These are phyloP conservation scores for Limnothrissa miodon DNA, from an alignment of 2,113 vertebrate genomes.

Conservation along the genomic window DNA sequence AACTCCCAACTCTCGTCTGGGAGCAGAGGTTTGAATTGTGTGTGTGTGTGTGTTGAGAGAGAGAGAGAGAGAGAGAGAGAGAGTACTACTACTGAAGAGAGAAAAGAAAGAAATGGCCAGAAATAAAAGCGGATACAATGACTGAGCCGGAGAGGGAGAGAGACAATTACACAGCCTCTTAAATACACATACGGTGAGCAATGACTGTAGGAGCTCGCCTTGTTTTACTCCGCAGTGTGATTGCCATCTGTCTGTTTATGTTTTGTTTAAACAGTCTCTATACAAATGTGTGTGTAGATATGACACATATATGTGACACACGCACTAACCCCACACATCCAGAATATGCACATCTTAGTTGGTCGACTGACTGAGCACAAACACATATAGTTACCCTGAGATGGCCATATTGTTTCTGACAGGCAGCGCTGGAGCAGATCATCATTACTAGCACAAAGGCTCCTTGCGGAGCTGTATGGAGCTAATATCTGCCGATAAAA, in stretches of 20 bases:
- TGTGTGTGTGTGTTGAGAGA: neutral
- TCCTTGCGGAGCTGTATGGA: neutral
- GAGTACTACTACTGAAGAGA: neutral
- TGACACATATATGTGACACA: neutral
- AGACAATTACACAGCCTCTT: neutral
- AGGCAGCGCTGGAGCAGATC: neutral
- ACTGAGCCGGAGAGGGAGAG: neutral
- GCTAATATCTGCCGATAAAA: neutral
- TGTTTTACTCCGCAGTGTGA: neutral
- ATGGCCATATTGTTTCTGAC: neutral
- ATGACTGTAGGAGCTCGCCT: neutral
- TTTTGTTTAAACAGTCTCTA: neutral
- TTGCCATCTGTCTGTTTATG: neutral
- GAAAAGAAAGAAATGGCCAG: neutral
- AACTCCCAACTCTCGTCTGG: neutral
- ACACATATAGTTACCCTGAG: neutral
- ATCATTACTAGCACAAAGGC: neutral
- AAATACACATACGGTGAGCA: neutral
- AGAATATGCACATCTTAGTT: too few species aligned
- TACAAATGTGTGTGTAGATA: neutral
- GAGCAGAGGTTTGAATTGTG: neutral
- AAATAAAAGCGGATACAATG: neutral
- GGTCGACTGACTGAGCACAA: neutral
- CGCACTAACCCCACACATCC: neutral
- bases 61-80: neutral